phyloP scores from a whole-genome alignment of 2,113 vertebrate species.

The Proteles cristata region DNA sequence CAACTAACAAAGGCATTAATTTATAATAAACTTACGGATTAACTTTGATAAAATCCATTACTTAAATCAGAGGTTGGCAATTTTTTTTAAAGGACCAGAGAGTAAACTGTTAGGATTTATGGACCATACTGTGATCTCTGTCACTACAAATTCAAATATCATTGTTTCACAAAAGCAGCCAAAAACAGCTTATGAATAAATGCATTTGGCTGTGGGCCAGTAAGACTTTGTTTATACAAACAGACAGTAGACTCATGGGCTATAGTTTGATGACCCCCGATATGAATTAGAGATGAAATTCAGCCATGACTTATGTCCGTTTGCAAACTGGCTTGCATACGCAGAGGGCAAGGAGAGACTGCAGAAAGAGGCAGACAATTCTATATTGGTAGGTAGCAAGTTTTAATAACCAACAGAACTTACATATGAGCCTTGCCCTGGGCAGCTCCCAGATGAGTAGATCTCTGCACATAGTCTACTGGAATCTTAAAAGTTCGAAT shows the following conservation, averaged over 20 bases:
- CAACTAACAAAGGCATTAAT: not conserved
- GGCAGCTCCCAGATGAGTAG: not conserved
- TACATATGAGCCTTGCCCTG: not conserved
- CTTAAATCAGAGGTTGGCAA: not conserved
- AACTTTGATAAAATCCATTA: not conserved
- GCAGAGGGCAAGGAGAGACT: not conserved
- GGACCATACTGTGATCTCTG: not conserved
- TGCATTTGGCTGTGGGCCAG: not conserved
- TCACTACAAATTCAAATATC: not conserved
- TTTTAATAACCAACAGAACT: not conserved
- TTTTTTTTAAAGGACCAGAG: not conserved
- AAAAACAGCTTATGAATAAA: not conserved
- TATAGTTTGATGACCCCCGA: not conserved
- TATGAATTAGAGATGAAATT: not conserved
- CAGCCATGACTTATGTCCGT: not conserved
- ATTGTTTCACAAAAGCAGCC: not conserved
- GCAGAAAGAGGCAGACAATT: not conserved
- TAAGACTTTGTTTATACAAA: constrained; percentile 12
- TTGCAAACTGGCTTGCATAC: not conserved
- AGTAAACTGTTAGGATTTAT: not conserved
- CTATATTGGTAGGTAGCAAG: not conserved
- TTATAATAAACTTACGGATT: not conserved
- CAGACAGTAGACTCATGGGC: not conserved
- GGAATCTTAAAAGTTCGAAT: not conserved
- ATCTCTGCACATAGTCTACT: not conserved